Conservation (phyloP, 1,140 invertebrate species). For the Ceratoteleas bidentatus region DNA sequence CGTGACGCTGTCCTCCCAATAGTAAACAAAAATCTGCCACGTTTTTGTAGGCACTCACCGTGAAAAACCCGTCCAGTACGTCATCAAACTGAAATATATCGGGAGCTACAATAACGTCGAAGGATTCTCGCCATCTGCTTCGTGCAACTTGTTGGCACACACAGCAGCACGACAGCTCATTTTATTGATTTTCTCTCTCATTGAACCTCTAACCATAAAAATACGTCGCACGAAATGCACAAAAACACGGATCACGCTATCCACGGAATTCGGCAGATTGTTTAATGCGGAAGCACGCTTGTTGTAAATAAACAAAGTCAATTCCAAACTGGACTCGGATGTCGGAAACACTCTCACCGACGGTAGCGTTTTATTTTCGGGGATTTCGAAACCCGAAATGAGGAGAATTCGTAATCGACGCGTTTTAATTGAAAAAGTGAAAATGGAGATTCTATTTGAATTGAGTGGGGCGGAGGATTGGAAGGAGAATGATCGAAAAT, state of each 20-base stretch:
- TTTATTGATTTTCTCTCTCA: constrained; percentile 64
- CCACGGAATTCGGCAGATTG: no score
- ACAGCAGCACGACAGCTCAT: constrained; percentile 47
- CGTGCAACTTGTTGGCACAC: constrained; percentile 71
- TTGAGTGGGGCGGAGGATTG: no score
- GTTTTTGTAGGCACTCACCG: not conserved
- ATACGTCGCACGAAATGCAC: constrained; percentile 6
- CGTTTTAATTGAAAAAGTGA: no score
- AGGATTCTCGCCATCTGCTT: constrained; percentile 34
- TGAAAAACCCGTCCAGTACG: constrained; percentile 14
- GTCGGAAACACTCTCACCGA: no score
- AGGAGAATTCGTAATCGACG: no score
- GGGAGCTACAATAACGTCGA: constrained; percentile 20
- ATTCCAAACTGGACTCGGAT: no score
- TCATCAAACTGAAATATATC: constrained; percentile 14
- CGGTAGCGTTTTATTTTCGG: no score
- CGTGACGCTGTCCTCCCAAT: no score
- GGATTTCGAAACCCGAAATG: no score
- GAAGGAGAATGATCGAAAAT: no score
- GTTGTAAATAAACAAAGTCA: not conserved
- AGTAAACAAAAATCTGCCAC: not conserved
- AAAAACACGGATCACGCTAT: no score
- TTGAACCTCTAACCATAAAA: constrained; percentile 39
- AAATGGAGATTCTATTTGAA: no score
- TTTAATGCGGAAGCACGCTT: not conserved